Conservation (phyloP, 1,140 invertebrate genomes). For the Oncopodura yosiiana region DNA sequence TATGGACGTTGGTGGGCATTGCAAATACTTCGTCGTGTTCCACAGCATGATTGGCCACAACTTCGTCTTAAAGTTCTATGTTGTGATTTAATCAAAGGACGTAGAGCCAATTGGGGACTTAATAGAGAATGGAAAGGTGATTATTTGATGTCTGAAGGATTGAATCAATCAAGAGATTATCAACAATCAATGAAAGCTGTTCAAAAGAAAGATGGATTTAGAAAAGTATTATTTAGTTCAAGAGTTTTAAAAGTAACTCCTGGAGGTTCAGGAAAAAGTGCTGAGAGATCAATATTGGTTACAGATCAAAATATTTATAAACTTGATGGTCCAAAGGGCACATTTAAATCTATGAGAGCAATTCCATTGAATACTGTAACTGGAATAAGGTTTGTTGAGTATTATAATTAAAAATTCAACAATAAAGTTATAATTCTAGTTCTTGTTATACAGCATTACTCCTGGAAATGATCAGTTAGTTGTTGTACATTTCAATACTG, state of each 20-base stretch:
- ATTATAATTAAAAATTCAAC: conserved; percentile 1
- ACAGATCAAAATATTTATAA: conserved; percentile 84
- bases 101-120: conserved; percentile 71
- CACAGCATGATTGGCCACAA: conserved; percentile 49
- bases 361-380: conserved; percentile 66
- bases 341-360: conserved; percentile 75
- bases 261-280: conserved; percentile 53
- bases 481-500: conserved; percentile 73
- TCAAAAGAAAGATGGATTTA: conserved; percentile 59
- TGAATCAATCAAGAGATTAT: conserved; percentile 60
- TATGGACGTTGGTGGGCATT: conserved; percentile 34
- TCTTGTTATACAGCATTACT: too few relatives aligned
- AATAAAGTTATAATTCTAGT: not conserved
- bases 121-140: conserved; percentile 81
- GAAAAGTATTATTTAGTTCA: conserved; percentile 31
- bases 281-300: conserved; percentile 75
- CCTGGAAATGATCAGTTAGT: conserved; percentile 77
- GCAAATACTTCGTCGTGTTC: conserved; percentile 28
- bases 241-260: conserved; percentile 33
- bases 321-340: conserved; percentile 63
- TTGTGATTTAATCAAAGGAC: conserved; percentile 48
- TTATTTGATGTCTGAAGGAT: conserved; percentile 72
- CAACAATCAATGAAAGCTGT: conserved; percentile 58
- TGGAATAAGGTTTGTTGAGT: too few relatives aligned
- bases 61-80: conserved; percentile 46